Percentiles rank a stretch among this genome's conserved stretches.
Evolutionary conservation across 2,797 vertebrate species (phyloP).

Genomic region (Esox lucius): DNA sequence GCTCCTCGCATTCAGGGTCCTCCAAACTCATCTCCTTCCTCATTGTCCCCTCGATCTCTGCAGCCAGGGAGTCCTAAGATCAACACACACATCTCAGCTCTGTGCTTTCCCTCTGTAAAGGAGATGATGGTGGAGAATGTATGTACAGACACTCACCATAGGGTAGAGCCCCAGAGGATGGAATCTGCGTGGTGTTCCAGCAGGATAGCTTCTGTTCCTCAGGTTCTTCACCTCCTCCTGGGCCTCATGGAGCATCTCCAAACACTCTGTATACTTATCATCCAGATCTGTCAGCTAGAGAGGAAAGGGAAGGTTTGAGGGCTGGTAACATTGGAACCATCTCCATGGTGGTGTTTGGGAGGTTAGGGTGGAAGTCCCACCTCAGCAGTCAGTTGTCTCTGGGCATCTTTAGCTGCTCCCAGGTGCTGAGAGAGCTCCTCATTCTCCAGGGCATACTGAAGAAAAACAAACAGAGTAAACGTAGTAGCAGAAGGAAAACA

Average conservation of each 20-base stretch:
- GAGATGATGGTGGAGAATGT: background rate
- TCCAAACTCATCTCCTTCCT: constrained; percentile 93
- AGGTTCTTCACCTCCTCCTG: constrained; percentile 98
- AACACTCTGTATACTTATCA: constrained; percentile 93
- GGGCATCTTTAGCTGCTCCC: constrained; percentile 94
- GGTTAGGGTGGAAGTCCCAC: constrained; percentile 60
- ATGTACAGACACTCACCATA: constrained; percentile 79
- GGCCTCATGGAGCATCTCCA: constrained; percentile 97
- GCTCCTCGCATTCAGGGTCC: constrained; percentile 84
- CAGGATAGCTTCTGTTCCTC: constrained; percentile 86
- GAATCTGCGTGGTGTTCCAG: constrained; percentile 84
- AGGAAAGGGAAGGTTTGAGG: background rate
- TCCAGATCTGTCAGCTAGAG: constrained; percentile 89
- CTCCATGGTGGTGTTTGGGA: background rate
- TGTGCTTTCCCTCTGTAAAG: background rate
- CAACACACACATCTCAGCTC: constrained; percentile 14
- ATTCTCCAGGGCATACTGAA: constrained; percentile 91
- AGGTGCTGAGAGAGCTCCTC: constrained; percentile 95
- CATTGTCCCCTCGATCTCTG: constrained; percentile 98
- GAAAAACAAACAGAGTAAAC: constrained; percentile 22
- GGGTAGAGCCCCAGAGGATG: constrained; percentile 90
- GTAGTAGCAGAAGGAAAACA: background rate
- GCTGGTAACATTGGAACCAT: background rate
- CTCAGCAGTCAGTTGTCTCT: constrained; percentile 93
- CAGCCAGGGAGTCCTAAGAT: constrained; percentile 91